phyloP scores from a whole-genome alignment of 2,113 vertebrate species.

The Pseudorectes ferrugineus region DNA sequence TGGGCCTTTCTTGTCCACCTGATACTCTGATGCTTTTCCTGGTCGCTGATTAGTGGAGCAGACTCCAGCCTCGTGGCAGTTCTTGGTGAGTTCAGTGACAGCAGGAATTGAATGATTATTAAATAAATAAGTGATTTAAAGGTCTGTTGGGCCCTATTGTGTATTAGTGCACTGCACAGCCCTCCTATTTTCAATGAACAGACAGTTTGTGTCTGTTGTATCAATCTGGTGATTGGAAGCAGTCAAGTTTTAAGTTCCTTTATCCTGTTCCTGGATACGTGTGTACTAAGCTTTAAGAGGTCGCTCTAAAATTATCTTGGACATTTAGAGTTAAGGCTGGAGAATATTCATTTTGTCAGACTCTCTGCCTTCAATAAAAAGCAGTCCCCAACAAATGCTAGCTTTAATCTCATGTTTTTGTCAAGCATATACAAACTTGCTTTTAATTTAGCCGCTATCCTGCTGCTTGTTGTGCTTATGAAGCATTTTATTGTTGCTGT shows the following conservation, averaged over 20 bases:
- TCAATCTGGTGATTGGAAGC: neutral
- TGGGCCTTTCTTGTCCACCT: neutral
- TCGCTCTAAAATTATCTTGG: neutral
- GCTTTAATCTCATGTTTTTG: slow-evolving; percentile 24
- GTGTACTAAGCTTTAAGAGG: neutral
- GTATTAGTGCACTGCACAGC: neutral
- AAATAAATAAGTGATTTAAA: neutral
- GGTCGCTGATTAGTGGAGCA: neutral
- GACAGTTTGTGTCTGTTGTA: neutral
- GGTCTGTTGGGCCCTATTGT: neutral
- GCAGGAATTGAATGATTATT: neutral
- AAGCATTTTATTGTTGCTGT: slow-evolving; percentile 5
- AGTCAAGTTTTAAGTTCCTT: neutral
- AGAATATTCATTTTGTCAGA: neutral
- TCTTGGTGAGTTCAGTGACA: neutral
- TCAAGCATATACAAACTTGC: slow-evolving; percentile 9
- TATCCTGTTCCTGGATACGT: neutral
- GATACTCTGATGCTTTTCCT: neutral
- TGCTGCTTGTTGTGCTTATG: slow-evolving; percentile 25
- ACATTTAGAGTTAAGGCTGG: neutral
- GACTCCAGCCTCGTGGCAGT: neutral
- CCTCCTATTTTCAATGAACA: neutral
- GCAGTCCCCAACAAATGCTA: neutral
- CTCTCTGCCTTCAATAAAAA: neutral
- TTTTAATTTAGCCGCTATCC: slow-evolving; percentile 7